Percentiles rank a stretch among this genome's conserved stretches.
Evolutionary conservation across 2,113 vertebrate genomes (phyloP).

Genomic region (Thamnaconus septentrionalis): DNA sequence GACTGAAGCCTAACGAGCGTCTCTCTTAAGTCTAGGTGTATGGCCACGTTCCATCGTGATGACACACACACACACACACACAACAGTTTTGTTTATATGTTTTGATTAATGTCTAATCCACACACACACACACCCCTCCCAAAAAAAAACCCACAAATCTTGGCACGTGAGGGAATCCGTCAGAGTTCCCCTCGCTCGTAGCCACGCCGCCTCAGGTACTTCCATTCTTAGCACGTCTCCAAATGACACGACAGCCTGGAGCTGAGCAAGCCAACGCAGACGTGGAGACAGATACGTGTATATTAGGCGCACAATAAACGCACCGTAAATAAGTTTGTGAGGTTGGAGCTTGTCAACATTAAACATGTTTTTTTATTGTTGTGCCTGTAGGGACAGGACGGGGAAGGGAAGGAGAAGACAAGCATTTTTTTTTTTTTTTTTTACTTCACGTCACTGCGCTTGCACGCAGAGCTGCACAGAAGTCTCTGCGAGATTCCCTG

Average conservation of each 20-base stretch:
- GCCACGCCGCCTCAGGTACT: slow-evolving; percentile 6
- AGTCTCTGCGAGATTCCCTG: slow-evolving; percentile 32
- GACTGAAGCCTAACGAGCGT: too few species aligned
- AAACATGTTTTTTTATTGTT: not conserved
- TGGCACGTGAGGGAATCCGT: not conserved
- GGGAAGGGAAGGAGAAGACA: not conserved
- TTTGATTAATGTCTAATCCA: not conserved
- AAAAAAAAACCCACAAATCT: not conserved
- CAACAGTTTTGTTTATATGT: not conserved
- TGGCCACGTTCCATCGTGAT: too few species aligned
- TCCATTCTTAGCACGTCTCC: not conserved
- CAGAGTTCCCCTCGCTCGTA: not conserved
- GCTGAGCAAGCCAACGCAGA: not conserved
- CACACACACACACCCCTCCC: not conserved
- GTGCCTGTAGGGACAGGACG: not conserved
- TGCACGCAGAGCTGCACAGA: slow-evolving; percentile 15
- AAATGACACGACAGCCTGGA: not conserved
- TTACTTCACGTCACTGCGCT: not conserved
- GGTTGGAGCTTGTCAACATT: not conserved
- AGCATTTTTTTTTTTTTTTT: too few species aligned
- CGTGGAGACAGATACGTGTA: not conserved
- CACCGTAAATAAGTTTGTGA: not conserved
- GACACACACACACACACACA: too few species aligned
- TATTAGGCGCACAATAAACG: not conserved
- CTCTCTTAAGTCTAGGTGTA: too few species aligned